phyloP scores from a whole-genome alignment of 1,140 invertebrate species.

The Ceratosolen fusciceps region DNA sequence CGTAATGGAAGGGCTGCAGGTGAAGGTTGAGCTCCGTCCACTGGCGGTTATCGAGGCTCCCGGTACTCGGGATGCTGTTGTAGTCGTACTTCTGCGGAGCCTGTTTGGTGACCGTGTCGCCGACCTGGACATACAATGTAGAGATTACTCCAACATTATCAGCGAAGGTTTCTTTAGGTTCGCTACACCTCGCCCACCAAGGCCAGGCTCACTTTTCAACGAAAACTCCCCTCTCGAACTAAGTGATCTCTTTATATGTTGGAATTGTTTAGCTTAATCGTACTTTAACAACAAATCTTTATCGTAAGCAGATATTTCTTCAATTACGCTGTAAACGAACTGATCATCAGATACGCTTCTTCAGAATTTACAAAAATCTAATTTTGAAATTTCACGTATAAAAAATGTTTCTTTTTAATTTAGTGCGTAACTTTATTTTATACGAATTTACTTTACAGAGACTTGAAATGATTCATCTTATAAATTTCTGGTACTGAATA shows the following conservation, averaged over 20 bases:
- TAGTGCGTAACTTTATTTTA: not conserved
- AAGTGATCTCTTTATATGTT: no score
- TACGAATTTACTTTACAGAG: not conserved
- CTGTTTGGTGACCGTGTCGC: not conserved
- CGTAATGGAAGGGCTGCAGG: conserved; percentile 61
- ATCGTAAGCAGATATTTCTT: no score
- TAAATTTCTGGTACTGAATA: not conserved
- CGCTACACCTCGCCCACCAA: not conserved
- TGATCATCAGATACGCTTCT: no score
- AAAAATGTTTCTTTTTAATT: conserved; percentile 1
- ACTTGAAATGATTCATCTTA: not conserved
- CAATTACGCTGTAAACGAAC: no score
- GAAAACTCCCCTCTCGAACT: no score
- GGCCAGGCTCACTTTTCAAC: no score
- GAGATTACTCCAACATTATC: not conserved
- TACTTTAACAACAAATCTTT: no score
- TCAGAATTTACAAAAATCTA: no score
- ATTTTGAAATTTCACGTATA: not conserved
- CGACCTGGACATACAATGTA: conserved; percentile 28
- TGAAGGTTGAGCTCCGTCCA: conserved; percentile 58
- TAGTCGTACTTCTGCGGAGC: conserved; percentile 30
- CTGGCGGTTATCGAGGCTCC: conserved; percentile 50
- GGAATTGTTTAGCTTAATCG: no score
- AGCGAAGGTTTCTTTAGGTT: not conserved
- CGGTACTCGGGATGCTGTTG: conserved; percentile 14